Base-by-base conservation (phyloP, 2,113 vertebrate species). In the Etheostoma cragini region DNA sequence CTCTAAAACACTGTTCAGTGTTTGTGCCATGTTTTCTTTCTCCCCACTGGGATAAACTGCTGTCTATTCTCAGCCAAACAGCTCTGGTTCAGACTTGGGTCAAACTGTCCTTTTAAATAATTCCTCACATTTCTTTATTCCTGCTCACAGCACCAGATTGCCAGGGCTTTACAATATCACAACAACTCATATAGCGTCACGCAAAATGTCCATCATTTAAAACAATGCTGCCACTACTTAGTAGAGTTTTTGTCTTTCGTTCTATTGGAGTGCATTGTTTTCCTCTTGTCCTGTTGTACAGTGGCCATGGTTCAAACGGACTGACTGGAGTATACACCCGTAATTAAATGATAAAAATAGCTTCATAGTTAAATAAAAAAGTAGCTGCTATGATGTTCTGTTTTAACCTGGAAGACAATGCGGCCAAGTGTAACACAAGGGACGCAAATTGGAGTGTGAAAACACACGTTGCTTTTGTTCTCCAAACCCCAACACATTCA, bases 341-440 rank as follows among this genome's bases (percentile, higher is more conserved):
- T 54, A 60, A 83, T 72, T 54, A 80, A 84, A 62, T 49, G 1
- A 72, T 74, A 77, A 84, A 84, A 81, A 78, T 81, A 78, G 57
- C 76, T 58, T 62, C 45, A 30, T 8, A 52, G 73, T 72, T 30
- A 50, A 78, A 72, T 52, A 67, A 61, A 26, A 83, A 82, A 84
- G 42, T 21, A 42, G 67, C 50, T 8, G 49, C 56, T 81, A 33
- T 60, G 47, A 78, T 46, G 72, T 76, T 81, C 61, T 52, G 72
- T 70, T 80, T 78, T 78, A 76, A 85, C 76, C 47, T 63, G 49
- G 33, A 42, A 75, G 14, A 52, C 35, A 38, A 1, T 35, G 47
- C 21, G 17, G 61, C 83, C 76, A 82, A 91, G 58, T 82, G 60
- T 16, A 24, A 80, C 71, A 58, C 77, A 8, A 52, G 65, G 85